A percentile compares a stretch with the other conserved stretches of the same genome.
Conservation (phyloP, 2,888 invertebrate species). For the Odontocolon sp. region DNA sequence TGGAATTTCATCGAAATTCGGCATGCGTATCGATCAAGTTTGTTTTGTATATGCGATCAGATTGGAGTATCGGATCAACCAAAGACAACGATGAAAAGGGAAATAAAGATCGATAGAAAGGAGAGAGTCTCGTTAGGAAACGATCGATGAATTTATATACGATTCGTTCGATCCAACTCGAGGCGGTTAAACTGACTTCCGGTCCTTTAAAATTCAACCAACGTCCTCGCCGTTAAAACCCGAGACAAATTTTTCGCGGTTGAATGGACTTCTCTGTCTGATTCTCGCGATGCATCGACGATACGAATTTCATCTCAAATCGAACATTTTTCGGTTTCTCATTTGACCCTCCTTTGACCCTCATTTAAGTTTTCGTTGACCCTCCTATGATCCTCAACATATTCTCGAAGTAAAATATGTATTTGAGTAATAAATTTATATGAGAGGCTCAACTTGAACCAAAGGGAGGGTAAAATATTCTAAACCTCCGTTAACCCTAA, state of each 20-base stretch:
- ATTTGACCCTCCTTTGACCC: no score
- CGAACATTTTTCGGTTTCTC: no score
- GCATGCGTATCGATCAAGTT: slow-evolving; percentile 35
- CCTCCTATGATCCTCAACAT: no score
- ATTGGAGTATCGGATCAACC: slow-evolving; percentile 1
- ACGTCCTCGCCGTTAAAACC: slow-evolving; percentile 56
- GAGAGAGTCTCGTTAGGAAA: slow-evolving; percentile 56
- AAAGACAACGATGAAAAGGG: slow-evolving; percentile 1
- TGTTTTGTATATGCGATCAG: slow-evolving; percentile 18
- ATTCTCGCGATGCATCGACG: slow-evolving; percentile 40
- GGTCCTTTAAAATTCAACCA: slow-evolving; percentile 56
- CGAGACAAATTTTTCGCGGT: slow-evolving; percentile 60
- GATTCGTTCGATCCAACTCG: slow-evolving; percentile 35
- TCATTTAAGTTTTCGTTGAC: no score
- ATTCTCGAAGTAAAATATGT: no score
- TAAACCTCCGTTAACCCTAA: no score
- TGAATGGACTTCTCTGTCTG: slow-evolving; percentile 45
- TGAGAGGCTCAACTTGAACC: no score
- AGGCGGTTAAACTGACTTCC: slow-evolving; percentile 52
- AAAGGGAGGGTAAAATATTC: no score
- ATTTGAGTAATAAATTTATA: no score
- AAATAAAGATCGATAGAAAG: slow-evolving; percentile 16
- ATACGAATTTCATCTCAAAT: no score
- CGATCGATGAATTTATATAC: slow-evolving; percentile 60
- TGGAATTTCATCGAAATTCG: slow-evolving; percentile 26